These are phyloP conservation scores for Microchirus variegatus DNA, from an alignment of 2,797 vertebrate species.

Conservation along the genomic window DNA sequence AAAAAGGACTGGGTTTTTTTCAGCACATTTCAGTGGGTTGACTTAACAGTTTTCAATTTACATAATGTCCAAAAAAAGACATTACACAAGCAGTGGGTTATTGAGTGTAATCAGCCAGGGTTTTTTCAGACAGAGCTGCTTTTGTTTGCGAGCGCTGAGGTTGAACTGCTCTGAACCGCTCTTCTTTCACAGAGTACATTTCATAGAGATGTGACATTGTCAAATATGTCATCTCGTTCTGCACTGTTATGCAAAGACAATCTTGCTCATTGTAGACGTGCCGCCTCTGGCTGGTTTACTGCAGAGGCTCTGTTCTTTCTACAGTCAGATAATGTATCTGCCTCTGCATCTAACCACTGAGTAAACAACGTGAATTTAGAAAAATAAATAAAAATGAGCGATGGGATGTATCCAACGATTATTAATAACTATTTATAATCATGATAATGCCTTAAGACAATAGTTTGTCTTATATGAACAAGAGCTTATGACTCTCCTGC, in stretches of 20 bases:
- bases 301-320: constrained; percentile 7
- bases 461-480: too few relatives aligned
- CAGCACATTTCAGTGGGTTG: constrained; percentile 2
- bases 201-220: constrained; percentile 35
- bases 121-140: constrained; percentile 53
- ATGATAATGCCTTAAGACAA: too few relatives aligned
- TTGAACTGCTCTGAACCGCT: constrained; percentile 17
- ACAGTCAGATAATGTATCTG: constrained; percentile 11
- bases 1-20: constrained; percentile 12
- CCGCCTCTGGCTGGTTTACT: constrained; percentile 29
- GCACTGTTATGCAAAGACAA: constrained; percentile 45
- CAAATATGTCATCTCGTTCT: constrained; percentile 33
- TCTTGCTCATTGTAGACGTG: constrained; percentile 37
- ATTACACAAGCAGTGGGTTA: constrained; percentile 52
- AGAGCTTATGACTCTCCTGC: too few relatives aligned
- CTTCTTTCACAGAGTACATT: constrained; percentile 21
- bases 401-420: too few relatives aligned
- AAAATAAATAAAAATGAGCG: too few relatives aligned
- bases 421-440: too few relatives aligned
- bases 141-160: constrained; percentile 52
- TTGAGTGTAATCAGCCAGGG: constrained; percentile 46
- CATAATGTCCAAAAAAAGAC: constrained; percentile 37
- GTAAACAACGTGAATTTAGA: not conserved
- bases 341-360: constrained; percentile 13
- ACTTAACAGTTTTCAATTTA: constrained; percentile 40